Evolutionary conservation across 1,140 invertebrate genomes (phyloP).

Genomic region (Phenacoccus solenopsis): DNA sequence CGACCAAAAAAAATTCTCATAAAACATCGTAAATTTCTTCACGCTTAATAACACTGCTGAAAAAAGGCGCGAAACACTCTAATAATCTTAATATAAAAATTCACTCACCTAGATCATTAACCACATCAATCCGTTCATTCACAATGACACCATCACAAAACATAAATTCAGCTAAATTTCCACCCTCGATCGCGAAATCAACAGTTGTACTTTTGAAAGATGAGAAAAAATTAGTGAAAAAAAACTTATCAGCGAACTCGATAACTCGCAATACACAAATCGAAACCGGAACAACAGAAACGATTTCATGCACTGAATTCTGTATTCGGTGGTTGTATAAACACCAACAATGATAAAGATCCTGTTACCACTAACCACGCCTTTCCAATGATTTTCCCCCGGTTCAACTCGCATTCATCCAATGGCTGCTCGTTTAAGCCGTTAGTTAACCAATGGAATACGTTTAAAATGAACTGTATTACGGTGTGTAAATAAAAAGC

Average conservation of each 20-base stretch:
- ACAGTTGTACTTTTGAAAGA: too few relatives aligned
- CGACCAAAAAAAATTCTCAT: too few relatives aligned
- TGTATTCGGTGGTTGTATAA: background rate
- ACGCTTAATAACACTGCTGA: too few relatives aligned
- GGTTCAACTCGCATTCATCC: background rate
- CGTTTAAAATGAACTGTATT: background rate
- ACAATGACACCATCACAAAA: too few relatives aligned
- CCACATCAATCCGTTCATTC: too few relatives aligned
- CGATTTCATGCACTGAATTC: background rate
- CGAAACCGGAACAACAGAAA: background rate
- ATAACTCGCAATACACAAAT: background rate
- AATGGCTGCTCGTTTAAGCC: background rate
- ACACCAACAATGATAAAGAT: background rate
- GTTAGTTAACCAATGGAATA: background rate
- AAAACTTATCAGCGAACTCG: background rate
- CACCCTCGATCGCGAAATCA: too few relatives aligned
- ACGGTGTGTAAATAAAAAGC: background rate
- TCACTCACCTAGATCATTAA: too few relatives aligned
- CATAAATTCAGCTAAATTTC: too few relatives aligned
- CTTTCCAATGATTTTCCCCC: background rate
- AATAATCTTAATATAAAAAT: too few relatives aligned
- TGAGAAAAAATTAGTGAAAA: too few relatives aligned
- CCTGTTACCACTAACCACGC: background rate
- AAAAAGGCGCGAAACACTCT: too few relatives aligned
- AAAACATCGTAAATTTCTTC: too few relatives aligned